Conservation (phyloP, 2,888 invertebrate species). For the Stomorhina lunata region DNA sequence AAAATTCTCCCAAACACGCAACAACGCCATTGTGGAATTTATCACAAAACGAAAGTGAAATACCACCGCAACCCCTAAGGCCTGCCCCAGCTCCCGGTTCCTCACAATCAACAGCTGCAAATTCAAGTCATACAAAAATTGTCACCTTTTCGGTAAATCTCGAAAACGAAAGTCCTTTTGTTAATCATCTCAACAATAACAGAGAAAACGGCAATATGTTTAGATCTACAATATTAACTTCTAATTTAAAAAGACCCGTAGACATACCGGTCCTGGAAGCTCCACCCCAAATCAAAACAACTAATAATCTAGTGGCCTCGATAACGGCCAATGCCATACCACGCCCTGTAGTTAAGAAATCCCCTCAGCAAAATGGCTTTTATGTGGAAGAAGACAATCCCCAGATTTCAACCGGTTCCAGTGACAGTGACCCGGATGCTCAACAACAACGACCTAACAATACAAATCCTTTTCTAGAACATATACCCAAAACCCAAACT, state of each 20-base stretch:
- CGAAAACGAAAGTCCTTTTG: slow-evolving; percentile 54
- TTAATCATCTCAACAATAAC: neutral
- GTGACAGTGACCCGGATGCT: slow-evolving; percentile 47
- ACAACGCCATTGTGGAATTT: slow-evolving; percentile 79
- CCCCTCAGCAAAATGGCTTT: slow-evolving; percentile 73
- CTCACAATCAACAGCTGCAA: slow-evolving; percentile 70
- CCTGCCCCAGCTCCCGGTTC: slow-evolving; percentile 83
- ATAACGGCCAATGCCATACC: slow-evolving; percentile 74
- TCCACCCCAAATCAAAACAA: slow-evolving; percentile 70
- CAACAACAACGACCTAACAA: slow-evolving; percentile 66
- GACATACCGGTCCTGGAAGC: slow-evolving; percentile 69
- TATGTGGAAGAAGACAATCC: slow-evolving; percentile 62
- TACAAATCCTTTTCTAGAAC: slow-evolving; percentile 77
- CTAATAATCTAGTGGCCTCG: slow-evolving; percentile 71
- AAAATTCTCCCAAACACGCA: slow-evolving; percentile 69
- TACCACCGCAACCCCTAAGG: slow-evolving; percentile 85
- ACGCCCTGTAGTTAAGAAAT: slow-evolving; percentile 76
- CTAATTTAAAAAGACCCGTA: slow-evolving; percentile 34
- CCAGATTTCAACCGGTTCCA: slow-evolving; percentile 46
- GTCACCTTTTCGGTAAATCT: slow-evolving; percentile 73
- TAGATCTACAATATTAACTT: slow-evolving; percentile 26
- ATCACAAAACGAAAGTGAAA: slow-evolving; percentile 77
- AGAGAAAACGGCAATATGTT: slow-evolving; percentile 51
- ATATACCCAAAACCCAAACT: slow-evolving; percentile 68
- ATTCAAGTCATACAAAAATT: slow-evolving; percentile 71